A percentile compares a stretch with the other conserved stretches of the same genome.
Evolutionary conservation across 92 coral and sea anemone genomes (phyloP).

Genomic region (Bergia sp.): DNA sequence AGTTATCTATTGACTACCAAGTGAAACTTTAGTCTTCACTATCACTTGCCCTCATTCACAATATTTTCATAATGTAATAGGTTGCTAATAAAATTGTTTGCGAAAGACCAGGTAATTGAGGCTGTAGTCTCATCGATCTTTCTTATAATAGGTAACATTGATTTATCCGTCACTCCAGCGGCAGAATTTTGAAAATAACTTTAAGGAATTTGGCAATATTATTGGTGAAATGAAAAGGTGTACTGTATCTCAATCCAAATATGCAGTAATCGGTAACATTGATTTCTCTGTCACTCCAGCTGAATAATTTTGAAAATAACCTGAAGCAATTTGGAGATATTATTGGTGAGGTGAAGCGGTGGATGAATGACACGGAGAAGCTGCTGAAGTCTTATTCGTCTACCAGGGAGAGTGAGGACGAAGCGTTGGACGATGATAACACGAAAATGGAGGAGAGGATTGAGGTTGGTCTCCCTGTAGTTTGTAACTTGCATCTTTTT

Average conservation of each 20-base stretch:
- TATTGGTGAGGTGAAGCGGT: conserved; percentile 53
- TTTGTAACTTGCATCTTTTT: neutral
- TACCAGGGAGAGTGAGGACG: conserved; percentile 18
- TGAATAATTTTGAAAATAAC: neutral
- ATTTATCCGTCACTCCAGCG: conserved; percentile 30
- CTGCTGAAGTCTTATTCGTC: conserved; percentile 5
- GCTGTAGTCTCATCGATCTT: no score
- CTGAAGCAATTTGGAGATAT: conserved; percentile 53
- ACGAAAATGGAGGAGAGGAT: conserved; percentile 52
- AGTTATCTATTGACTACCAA: no score
- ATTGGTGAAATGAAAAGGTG: conserved; percentile 57
- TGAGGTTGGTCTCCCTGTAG: conserved; percentile 33
- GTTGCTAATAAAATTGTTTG: no score
- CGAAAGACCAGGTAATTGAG: no score
- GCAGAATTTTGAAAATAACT: conserved; percentile 26
- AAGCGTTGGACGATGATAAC: conserved; percentile 29
- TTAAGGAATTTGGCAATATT: conserved; percentile 51
- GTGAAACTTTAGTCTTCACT: no score
- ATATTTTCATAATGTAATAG: no score
- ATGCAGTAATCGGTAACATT: no score
- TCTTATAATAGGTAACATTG: no score
- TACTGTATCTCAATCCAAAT: no score
- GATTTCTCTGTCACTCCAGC: no score
- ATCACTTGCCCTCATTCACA: no score
- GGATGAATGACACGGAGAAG: conserved; percentile 59